These are phyloP conservation scores for Diorhabda sublineata DNA, from an alignment of 1,140 invertebrate genomes.

Conservation along the genomic window DNA sequence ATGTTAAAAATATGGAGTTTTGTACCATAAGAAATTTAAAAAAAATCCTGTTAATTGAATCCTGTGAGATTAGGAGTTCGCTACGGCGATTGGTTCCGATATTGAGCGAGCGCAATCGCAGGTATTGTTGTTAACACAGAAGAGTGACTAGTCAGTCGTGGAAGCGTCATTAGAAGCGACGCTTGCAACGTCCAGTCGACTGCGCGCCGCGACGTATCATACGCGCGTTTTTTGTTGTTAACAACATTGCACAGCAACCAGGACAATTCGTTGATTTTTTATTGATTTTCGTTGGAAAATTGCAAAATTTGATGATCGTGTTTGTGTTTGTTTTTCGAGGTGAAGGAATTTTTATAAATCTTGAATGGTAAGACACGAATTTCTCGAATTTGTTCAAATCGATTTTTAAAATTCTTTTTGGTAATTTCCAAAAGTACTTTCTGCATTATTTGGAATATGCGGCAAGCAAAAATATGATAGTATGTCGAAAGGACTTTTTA, in stretches of 20 bases:
- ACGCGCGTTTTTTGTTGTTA: not conserved
- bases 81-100: not conserved
- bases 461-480: too few species aligned
- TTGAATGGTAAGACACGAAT: too few species aligned
- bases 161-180: conserved; percentile 4
- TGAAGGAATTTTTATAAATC: too few species aligned
- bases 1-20: not conserved
- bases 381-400: too few species aligned
- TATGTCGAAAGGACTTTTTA: too few species aligned
- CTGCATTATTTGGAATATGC: too few species aligned
- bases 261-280: not conserved
- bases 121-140: conserved; percentile 5
- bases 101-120: not conserved
- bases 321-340: too few species aligned
- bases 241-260: not conserved
- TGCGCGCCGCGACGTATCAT: not conserved
- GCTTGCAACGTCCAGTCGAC: not conserved
- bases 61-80: conserved; percentile 4
- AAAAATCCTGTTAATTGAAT: conserved; percentile 7
- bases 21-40: not conserved
- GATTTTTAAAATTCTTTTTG: too few species aligned
- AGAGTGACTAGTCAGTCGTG: not conserved
- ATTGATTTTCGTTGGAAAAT: not conserved
- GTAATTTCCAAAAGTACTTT: too few species aligned
- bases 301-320: not conserved